Evolutionary conservation across 1,140 invertebrate species (phyloP).

Genomic region (Fopius arisanus): DNA sequence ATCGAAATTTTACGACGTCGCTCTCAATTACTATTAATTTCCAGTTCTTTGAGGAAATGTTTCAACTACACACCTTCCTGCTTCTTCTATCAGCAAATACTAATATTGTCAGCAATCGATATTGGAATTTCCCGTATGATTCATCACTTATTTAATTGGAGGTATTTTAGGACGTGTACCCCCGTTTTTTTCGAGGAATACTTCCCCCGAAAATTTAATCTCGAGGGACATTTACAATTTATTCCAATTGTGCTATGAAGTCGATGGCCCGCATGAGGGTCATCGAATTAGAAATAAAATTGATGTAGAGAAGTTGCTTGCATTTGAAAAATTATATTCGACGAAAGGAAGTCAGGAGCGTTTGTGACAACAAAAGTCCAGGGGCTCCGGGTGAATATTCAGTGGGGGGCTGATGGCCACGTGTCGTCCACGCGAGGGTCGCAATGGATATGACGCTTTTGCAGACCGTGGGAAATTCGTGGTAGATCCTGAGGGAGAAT

Average conservation of each 20-base stretch:
- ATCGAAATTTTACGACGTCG: no score
- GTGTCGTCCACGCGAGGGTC: constrained; percentile 35
- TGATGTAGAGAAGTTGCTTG: neutral
- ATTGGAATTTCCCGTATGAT: no score
- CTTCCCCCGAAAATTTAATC: neutral
- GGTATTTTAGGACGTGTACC: no score
- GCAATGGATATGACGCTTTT: constrained; percentile 32
- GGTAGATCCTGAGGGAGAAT: neutral
- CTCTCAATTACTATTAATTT: no score
- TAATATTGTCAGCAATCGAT: no score
- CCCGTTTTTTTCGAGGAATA: neutral
- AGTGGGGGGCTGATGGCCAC: constrained; percentile 28
- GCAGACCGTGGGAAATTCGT: constrained; percentile 24
- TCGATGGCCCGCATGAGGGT: constrained; percentile 5
- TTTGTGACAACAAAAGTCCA: constrained; percentile 15
- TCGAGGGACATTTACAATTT: neutral
- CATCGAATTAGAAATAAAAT: neutral
- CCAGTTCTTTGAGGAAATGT: no score
- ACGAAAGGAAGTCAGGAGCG: neutral
- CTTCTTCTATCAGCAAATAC: no score
- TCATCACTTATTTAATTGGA: no score
- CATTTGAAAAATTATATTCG: neutral
- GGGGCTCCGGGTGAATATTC: constrained; percentile 5
- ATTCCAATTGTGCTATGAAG: neutral
- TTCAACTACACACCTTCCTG: no score